Evolutionary conservation across 2,113 vertebrate genomes (phyloP).

Genomic region (Urocynchramus pylzowi): DNA sequence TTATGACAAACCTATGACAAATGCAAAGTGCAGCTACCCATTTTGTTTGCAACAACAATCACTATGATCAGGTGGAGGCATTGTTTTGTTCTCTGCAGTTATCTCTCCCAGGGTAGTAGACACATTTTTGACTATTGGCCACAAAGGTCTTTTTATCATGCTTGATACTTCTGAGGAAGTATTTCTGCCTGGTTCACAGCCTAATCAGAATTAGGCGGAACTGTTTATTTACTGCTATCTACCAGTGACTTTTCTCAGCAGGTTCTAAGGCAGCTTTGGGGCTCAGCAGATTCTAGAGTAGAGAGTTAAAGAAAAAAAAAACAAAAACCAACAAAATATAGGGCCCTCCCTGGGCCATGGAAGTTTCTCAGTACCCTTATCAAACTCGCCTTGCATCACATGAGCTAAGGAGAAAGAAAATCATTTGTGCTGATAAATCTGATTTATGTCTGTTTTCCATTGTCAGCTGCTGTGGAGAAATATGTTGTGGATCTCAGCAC

Average conservation of each 20-base stretch:
- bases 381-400: neutral
- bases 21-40: neutral
- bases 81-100: neutral
- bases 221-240: neutral
- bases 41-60: neutral
- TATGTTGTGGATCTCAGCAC: neutral
- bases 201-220: neutral
- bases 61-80: neutral
- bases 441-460: neutral
- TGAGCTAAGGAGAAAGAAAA: neutral
- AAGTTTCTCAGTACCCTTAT: neutral
- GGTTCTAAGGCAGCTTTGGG: neutral
- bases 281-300: neutral
- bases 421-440: neutral
- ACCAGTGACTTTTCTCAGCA: neutral
- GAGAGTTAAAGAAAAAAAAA: neutral
- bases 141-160: neutral
- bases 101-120: neutral
- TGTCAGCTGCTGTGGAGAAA: neutral
- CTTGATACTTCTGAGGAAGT: neutral
- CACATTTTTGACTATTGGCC: neutral
- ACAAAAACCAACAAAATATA: neutral
- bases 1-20: neutral
- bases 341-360: neutral
- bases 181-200: neutral